These are phyloP conservation scores for Caenorhabditis tropicalis DNA, from an alignment of 1,140 invertebrate genomes.

Conservation along the genomic window DNA sequence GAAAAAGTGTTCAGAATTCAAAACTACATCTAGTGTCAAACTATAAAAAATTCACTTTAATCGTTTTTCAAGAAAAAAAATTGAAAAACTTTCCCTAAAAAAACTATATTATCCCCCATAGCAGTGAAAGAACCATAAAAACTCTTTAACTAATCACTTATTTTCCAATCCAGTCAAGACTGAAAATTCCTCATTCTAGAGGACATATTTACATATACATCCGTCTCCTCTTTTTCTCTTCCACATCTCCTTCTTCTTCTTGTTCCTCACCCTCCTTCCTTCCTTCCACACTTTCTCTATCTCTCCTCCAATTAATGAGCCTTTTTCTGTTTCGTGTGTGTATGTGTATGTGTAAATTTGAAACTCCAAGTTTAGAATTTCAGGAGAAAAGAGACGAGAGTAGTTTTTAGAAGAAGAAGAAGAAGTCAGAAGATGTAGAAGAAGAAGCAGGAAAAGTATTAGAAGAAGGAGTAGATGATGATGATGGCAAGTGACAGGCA, in stretches of 20 bases:
- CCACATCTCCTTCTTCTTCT: not conserved
- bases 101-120: too few species aligned
- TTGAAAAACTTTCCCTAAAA: too few species aligned
- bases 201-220: slow-evolving; percentile 15
- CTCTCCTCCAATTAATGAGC: not conserved
- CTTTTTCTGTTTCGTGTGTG: not conserved
- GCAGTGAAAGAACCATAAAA: too few species aligned
- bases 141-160: too few species aligned
- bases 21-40: too few species aligned
- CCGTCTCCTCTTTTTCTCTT: not conserved
- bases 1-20: too few species aligned
- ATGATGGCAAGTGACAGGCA: slow-evolving; percentile 35
- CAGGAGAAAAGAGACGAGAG: slow-evolving; percentile 25
- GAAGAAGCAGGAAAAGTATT: not conserved
- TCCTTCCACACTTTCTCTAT: not conserved
- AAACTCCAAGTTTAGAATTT: slow-evolving; percentile 40
- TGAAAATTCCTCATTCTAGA: too few species aligned
- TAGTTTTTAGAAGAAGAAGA: not conserved
- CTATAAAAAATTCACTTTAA: too few species aligned
- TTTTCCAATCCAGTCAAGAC: too few species aligned
- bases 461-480: not conserved
- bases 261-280: not conserved
- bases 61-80: too few species aligned
- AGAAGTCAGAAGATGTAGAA: not conserved
- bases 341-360: slow-evolving; percentile 21